phyloP scores from a whole-genome alignment of 2,888 invertebrate genomes.

The Cephus nigrinus region DNA sequence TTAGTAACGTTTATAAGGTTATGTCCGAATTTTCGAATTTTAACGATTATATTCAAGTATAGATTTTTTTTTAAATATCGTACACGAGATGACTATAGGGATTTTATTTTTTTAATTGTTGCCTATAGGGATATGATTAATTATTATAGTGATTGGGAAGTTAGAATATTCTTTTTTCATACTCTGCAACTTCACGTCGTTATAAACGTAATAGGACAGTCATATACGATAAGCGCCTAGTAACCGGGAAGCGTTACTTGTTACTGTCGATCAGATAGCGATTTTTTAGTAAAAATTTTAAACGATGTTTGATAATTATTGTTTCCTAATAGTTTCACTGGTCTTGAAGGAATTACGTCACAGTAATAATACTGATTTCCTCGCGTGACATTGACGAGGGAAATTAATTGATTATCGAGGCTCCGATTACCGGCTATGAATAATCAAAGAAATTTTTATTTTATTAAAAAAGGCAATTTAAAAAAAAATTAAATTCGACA shows the following conservation, averaged over 20 bases:
- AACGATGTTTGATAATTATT: neutral
- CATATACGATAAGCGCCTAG: neutral
- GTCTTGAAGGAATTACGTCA: too few species aligned
- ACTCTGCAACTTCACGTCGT: neutral
- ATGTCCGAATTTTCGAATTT: neutral
- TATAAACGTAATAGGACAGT: neutral
- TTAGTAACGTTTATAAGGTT: neutral
- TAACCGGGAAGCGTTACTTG: neutral
- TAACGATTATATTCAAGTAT: neutral
- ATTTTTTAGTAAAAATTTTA: neutral
- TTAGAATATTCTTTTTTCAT: neutral
- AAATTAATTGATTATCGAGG: too few species aligned
- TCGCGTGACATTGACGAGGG: too few species aligned
- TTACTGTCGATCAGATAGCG: neutral
- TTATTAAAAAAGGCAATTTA: too few species aligned
- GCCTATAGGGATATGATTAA: too few species aligned
- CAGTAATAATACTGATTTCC: too few species aligned
- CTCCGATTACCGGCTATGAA: too few species aligned
- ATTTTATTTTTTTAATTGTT: too few species aligned
- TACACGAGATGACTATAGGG: too few species aligned
- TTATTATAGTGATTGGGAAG: too few species aligned
- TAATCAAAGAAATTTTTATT: too few species aligned
- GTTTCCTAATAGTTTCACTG: neutral
- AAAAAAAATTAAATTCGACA: too few species aligned
- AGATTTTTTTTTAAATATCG: neutral